Conservation (phyloP, 64 coral and sea anemone species). For the Pocillopora damicornis region DNA sequence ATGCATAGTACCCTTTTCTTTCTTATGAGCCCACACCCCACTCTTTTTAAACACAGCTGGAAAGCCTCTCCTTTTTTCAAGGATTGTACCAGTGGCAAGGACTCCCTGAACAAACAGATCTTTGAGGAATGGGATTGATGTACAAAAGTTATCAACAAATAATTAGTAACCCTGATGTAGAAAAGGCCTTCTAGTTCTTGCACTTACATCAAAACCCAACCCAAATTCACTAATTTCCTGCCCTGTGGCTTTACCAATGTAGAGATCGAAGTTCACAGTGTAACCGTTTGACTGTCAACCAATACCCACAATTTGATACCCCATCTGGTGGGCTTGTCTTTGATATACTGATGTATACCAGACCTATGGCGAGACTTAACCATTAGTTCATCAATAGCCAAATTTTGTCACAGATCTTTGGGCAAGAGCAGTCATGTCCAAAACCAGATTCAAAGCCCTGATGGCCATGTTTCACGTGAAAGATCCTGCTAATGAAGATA, state of each 20-base stretch:
- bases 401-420: not conserved
- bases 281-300: conserved; percentile 55
- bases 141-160: conserved; percentile 47
- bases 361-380: too few species aligned
- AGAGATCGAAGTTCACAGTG: conserved; percentile 18
- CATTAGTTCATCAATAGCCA: conserved; percentile 31
- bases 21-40: conserved; percentile 21
- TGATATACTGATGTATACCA: too few species aligned
- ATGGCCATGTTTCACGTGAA: not conserved
- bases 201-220: conserved; percentile 26
- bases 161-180: conserved; percentile 47
- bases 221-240: conserved; percentile 5
- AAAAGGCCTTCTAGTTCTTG: not conserved
- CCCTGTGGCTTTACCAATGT: too few species aligned
- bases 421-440: not conserved
- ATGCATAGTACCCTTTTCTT: conserved; percentile 28
- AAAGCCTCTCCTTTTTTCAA: conserved; percentile 22
- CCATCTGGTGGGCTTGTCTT: too few species aligned
- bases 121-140: not conserved
- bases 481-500: conserved; percentile 1
- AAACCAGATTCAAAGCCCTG: not conserved
- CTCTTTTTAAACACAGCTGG: conserved; percentile 18
- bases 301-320: conserved; percentile 55
- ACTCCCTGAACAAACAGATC: too few species aligned
- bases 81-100: too few species aligned